Conservation (phyloP, 2,797 vertebrate species). For the Mycteria americana region DNA sequence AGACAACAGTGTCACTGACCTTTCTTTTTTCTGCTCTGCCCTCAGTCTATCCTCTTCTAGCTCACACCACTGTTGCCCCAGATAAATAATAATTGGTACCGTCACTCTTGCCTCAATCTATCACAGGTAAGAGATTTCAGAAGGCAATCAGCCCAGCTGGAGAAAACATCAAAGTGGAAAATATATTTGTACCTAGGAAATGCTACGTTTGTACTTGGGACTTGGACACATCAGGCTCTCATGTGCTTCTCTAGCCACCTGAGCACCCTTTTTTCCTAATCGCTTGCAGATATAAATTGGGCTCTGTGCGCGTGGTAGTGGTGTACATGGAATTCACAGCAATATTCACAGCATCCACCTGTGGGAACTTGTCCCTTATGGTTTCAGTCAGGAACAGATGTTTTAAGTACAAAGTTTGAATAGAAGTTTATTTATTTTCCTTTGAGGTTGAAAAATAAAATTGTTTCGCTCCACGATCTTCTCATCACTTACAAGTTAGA, state of each 20-base stretch:
- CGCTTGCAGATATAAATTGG: not conserved
- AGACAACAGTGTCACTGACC: not conserved
- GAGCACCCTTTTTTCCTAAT: not conserved
- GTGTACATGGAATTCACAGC: not conserved
- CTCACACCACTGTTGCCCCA: not conserved
- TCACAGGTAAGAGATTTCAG: not conserved
- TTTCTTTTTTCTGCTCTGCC: not conserved
- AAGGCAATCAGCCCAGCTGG: not conserved
- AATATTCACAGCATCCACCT: not conserved
- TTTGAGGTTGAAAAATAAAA: not conserved
- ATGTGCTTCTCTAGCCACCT: not conserved
- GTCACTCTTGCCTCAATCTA: not conserved
- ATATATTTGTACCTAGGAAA: not conserved
- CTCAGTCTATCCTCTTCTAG: not conserved
- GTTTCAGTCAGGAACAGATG: constrained; percentile 4
- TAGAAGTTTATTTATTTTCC: not conserved
- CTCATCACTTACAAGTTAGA: not conserved
- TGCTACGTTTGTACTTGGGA: fast-evolving
- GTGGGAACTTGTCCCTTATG: not conserved
- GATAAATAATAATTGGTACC: not conserved
- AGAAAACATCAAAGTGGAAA: not conserved
- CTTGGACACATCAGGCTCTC: not conserved
- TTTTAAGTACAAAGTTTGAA: not conserved
- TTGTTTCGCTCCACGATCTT: not conserved
- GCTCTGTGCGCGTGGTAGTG: not conserved